Conservation (phyloP, 1,140 invertebrate genomes). For the Drosophila nigrodunni region DNA sequence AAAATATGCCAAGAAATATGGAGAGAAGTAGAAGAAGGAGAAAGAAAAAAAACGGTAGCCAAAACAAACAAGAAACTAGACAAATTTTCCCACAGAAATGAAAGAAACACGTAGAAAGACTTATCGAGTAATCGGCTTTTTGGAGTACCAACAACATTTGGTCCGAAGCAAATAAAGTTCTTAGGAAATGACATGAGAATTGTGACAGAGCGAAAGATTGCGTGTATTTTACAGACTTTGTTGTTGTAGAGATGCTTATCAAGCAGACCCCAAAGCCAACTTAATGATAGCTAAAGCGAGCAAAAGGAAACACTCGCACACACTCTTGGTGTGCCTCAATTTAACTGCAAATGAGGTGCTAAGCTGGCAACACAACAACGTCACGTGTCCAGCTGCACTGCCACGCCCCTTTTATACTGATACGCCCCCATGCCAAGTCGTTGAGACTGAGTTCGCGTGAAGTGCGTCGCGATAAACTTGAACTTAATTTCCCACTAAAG, state of each 20-base stretch:
- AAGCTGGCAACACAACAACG: slow-evolving; percentile 53
- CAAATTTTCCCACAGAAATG: slow-evolving; percentile 52
- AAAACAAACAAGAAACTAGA: slow-evolving; percentile 31
- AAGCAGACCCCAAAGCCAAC: slow-evolving; percentile 1
- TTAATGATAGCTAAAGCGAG: slow-evolving; percentile 37
- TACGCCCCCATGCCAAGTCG: not conserved
- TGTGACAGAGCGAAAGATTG: slow-evolving; percentile 44
- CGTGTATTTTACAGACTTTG: slow-evolving; percentile 21
- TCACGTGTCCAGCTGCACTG: slow-evolving; percentile 45
- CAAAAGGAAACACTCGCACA: slow-evolving; percentile 14
- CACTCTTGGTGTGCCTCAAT: not conserved
- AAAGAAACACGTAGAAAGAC: slow-evolving; percentile 6
- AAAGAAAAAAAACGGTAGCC: slow-evolving; percentile 21
- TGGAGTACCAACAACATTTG: slow-evolving; percentile 12
- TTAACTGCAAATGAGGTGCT: slow-evolving; percentile 64
- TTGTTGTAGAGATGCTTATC: slow-evolving; percentile 35
- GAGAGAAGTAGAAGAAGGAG: not conserved
- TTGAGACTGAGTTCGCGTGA: slow-evolving; percentile 40
- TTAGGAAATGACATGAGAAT: slow-evolving; percentile 45
- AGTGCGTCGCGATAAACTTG: slow-evolving; percentile 54
- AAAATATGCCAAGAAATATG: slow-evolving; percentile 20
- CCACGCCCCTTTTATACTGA: slow-evolving; percentile 9
- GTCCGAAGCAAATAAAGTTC: slow-evolving; percentile 34
- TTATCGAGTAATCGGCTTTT: slow-evolving; percentile 41
- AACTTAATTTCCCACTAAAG: slow-evolving; percentile 63